Evolutionary conservation across 2,797 vertebrate species (phyloP), one percentile per base, ranked within the genome.

Genomic region (Gadopsis bispinosus): DNA sequence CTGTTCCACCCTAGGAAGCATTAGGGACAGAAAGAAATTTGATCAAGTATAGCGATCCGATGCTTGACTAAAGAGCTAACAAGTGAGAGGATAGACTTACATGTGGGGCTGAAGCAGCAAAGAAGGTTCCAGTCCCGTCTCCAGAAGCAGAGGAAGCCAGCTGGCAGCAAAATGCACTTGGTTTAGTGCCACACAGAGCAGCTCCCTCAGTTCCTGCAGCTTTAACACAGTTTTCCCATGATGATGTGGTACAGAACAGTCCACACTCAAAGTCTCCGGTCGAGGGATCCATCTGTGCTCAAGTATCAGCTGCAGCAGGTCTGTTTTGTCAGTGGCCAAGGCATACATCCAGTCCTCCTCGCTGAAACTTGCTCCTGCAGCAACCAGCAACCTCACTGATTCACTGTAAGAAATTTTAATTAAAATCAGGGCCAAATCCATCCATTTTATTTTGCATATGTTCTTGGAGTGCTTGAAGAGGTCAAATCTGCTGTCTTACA

Each of bases 61-160:
- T 12, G 20, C 29, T 29, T 19, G 7, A 76, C 1, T 16, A 54
- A 39, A 67, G 13, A 43, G 17, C 5, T 7, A 55, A 29, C 19
- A 17, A 7, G 20, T 48, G 43, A 55, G 39, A 39, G 17, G 5
- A 50, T 29, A 14, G 53, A 55, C 92, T 87, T 80, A 95, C 94
- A 94, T 88, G 72, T 80, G 50, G 0, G 81, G 56, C 29, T 90
- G 88, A 29, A 95, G 85, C 58, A 96, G 86, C 1, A 92, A 47
- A 31, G 79, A 58, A 1, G 95, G 94, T 1, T 95, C 91, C 55
- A 95, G 77, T 51, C 95, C 95, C 0, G 93, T 91, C 51, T 77
- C 85, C 12, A 96, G 83, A 9, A 96, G 87, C 68, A 77, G 70
- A 63, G 95, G 91, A 70, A 96, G 90, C 94, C 95, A 96, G 59